phyloP scores from a whole-genome alignment of 2,888 invertebrate genomes.

The Eudasyphora cyanicolor region DNA sequence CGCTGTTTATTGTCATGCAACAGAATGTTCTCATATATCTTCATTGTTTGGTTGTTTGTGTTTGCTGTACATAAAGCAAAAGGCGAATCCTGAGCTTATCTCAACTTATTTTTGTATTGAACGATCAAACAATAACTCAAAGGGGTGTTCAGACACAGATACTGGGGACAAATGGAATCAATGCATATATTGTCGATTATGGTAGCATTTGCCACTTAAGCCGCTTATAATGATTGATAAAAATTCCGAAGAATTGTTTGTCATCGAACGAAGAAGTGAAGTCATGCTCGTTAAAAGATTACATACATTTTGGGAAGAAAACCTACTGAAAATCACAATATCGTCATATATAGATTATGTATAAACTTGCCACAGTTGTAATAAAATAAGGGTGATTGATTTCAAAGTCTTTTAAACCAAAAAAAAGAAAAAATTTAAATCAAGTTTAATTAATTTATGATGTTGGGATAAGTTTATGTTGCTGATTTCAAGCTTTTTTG shows the following conservation, averaged over 20 bases:
- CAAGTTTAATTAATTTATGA: neutral
- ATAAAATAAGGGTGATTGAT: neutral
- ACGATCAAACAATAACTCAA: neutral
- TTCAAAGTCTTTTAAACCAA: neutral
- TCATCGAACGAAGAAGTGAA: neutral
- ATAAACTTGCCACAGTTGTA: neutral
- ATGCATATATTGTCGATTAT: neutral
- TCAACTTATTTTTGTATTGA: constrained; percentile 16
- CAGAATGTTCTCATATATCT: constrained; percentile 40
- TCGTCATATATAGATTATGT: too few species aligned
- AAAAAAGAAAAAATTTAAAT: neutral
- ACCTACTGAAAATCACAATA: neutral
- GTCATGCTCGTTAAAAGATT: constrained; percentile 42
- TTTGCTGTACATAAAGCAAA: neutral
- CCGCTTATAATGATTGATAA: constrained; percentile 60
- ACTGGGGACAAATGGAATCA: neutral
- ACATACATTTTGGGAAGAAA: neutral
- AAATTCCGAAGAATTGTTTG: constrained; percentile 28
- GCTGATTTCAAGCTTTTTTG: too few species aligned
- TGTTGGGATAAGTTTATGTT: too few species aligned
- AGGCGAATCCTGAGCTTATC: constrained; percentile 3
- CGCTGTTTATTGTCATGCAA: constrained; percentile 60
- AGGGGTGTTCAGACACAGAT: too few species aligned
- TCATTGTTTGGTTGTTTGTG: constrained; percentile 11
- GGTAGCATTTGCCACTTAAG: constrained; percentile 40